phyloP scores from a whole-genome alignment of 1,140 invertebrate genomes.

The Drosophila arawakana region DNA sequence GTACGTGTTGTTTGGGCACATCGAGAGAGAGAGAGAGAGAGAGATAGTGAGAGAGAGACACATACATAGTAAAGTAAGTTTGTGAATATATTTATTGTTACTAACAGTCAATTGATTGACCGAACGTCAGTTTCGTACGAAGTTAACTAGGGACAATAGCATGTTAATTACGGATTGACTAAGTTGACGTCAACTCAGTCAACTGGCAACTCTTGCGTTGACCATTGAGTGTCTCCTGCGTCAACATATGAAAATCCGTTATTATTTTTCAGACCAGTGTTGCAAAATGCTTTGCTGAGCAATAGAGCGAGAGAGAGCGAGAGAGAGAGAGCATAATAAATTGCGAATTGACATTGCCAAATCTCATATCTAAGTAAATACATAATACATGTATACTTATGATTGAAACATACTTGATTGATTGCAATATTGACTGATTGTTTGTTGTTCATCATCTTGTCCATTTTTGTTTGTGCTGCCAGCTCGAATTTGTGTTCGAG shows the following conservation, averaged over 20 bases:
- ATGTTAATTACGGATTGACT: too few species aligned
- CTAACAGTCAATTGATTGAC: neutral
- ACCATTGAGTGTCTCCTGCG: too few species aligned
- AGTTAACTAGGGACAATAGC: too few species aligned
- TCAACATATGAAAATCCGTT: too few species aligned
- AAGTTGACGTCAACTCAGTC: too few species aligned
- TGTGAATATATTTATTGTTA: neutral
- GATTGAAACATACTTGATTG: slow-evolving; percentile 74
- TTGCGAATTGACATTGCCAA: slow-evolving; percentile 64
- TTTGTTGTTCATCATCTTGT: slow-evolving; percentile 27
- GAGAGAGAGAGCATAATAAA: neutral
- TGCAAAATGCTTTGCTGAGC: slow-evolving; percentile 6
- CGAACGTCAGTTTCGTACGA: neutral
- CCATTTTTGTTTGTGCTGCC: neutral
- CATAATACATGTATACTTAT: slow-evolving; percentile 8
- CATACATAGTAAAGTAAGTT: slow-evolving; percentile 6
- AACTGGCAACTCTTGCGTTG: neutral
- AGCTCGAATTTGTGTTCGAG: slow-evolving; percentile 15
- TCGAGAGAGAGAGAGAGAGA: slow-evolving; percentile 37
- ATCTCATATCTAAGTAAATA: slow-evolving; percentile 46
- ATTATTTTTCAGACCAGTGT: neutral
- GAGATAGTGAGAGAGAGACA: neutral
- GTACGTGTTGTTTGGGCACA: slow-evolving; percentile 61
- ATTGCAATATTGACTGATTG: slow-evolving; percentile 78
- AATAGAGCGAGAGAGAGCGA: neutral